Conservation (phyloP, 2,888 invertebrate species). For the Eudemis profundana region DNA sequence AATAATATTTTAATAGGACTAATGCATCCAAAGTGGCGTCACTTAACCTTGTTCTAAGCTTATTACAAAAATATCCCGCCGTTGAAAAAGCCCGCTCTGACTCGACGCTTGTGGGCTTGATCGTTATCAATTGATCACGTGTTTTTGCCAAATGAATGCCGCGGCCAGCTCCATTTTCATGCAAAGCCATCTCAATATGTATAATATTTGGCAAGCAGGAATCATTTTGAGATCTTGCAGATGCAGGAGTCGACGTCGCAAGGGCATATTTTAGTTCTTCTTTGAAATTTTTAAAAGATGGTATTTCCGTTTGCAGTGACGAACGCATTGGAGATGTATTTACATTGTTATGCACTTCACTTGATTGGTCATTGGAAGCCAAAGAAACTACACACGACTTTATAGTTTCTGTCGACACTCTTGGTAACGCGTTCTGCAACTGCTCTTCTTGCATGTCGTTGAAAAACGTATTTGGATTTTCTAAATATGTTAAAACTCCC, state of each 20-base stretch:
- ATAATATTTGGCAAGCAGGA: background rate
- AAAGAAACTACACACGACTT: background rate
- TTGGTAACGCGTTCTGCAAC: background rate
- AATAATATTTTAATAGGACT: background rate
- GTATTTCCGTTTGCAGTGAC: too few species aligned
- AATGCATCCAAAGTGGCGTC: background rate
- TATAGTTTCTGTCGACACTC: background rate
- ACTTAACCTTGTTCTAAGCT: background rate
- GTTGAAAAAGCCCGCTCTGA: background rate
- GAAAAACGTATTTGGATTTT: background rate
- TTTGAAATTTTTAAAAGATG: background rate
- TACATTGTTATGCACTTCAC: too few species aligned
- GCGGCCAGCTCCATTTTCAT: background rate
- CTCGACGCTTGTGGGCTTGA: conserved; percentile 1
- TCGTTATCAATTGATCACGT: background rate
- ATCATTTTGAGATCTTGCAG: too few species aligned
- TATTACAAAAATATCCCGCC: background rate
- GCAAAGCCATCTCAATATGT: background rate
- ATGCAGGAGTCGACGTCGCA: background rate
- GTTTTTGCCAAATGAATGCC: background rate
- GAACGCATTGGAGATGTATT: too few species aligned
- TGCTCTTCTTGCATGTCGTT: background rate
- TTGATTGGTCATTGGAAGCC: too few species aligned
- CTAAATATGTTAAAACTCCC: background rate
- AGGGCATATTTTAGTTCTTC: background rate